Conservation (phyloP, 2,113 vertebrate species). For the Thunnus maccoyii region DNA sequence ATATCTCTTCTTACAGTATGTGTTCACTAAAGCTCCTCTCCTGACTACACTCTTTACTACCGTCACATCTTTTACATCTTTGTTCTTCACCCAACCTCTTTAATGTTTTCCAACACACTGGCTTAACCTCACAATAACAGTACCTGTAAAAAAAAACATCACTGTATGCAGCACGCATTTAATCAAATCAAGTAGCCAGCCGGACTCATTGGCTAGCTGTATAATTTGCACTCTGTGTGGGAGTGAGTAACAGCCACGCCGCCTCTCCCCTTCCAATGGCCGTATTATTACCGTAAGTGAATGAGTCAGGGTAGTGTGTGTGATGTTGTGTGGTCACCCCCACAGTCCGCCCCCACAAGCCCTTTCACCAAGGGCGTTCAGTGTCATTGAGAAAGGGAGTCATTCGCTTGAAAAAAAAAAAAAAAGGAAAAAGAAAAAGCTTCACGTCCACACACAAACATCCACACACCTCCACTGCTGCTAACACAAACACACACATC, state of each 20-base stretch:
- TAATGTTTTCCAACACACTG: not conserved
- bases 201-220: constrained; percentile 37
- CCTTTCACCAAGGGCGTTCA: constrained; percentile 46
- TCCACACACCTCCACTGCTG: not conserved
- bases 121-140: constrained; percentile 20
- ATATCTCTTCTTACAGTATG: not conserved
- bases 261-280: constrained; percentile 29
- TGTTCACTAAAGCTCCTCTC: not conserved
- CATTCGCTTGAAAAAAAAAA: constrained; percentile 14
- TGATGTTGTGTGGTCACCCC: constrained; percentile 37
- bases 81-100: not conserved
- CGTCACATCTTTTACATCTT: constrained; percentile 12
- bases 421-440: not conserved
- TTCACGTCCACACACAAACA: not conserved
- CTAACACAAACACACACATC: not conserved
- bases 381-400: constrained; percentile 39
- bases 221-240: constrained; percentile 53
- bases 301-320: constrained; percentile 49
- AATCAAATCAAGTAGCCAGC: constrained; percentile 57
- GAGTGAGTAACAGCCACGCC: constrained; percentile 48
- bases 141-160: constrained; percentile 13
- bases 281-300: constrained; percentile 56
- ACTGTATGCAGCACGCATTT: constrained; percentile 31
- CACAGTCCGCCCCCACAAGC: constrained; percentile 21
- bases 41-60: not conserved